Percentiles rank a stretch among this genome's conserved stretches.
phyloP scores from a whole-genome alignment of 2,113 vertebrate genomes.

The Anthoscopus minutus region DNA sequence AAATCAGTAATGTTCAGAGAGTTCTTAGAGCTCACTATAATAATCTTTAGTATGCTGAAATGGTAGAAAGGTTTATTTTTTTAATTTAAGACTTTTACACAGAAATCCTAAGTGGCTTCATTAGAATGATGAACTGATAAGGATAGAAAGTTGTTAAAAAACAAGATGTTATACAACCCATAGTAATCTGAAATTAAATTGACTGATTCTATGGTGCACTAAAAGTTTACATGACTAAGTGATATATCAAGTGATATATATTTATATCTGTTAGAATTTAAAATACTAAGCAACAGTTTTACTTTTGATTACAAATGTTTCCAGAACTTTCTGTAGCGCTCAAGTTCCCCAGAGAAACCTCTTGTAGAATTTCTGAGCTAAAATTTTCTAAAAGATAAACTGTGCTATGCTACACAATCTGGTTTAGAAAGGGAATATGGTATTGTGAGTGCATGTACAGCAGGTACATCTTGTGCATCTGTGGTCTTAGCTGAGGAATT shows the following conservation, averaged over 20 bases:
- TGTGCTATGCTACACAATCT: background rate
- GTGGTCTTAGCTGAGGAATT: background rate
- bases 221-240: background rate
- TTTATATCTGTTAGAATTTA: background rate
- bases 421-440: background rate
- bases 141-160: background rate
- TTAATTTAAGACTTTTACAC: constrained; percentile 29
- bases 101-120: background rate
- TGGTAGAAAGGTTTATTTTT: constrained; percentile 1
- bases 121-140: background rate
- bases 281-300: background rate
- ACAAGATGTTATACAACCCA: background rate
- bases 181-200: background rate
- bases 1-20: constrained; percentile 38
- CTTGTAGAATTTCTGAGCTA: background rate
- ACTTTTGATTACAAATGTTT: background rate
- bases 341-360: background rate
- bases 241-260: background rate
- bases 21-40: background rate
- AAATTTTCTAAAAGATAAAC: background rate
- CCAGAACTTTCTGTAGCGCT: background rate
- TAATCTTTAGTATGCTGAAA: background rate
- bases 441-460: background rate
- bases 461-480: background rate
- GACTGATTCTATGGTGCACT: background rate